A percentile compares a stretch with the other conserved stretches of the same genome.
Evolutionary conservation across 2,797 vertebrate species (phyloP).

Genomic region (Meriones psammophilus): DNA sequence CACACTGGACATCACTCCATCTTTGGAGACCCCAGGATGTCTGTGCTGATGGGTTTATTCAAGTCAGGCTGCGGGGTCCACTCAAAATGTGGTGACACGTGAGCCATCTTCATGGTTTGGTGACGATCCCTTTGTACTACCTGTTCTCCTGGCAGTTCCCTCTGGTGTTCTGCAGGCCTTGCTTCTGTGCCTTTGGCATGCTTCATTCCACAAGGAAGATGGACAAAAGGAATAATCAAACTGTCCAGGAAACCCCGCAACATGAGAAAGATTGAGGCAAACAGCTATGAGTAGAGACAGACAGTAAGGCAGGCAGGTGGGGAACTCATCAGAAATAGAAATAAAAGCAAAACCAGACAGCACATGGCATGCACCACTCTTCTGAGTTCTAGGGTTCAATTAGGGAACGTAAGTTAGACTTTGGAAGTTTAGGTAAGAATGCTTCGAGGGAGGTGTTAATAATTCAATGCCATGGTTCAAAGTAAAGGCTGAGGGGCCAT

Average conservation of each 20-base stretch:
- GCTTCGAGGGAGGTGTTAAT: not conserved
- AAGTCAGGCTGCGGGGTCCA: not conserved
- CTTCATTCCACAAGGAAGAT: not conserved
- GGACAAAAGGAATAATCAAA: not conserved
- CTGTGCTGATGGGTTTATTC: not conserved
- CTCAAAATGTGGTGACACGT: not conserved
- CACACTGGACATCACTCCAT: not conserved
- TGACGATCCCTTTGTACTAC: too few relatives aligned
- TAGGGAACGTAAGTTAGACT: not conserved
- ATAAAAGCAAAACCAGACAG: not conserved
- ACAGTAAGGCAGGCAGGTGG: not conserved
- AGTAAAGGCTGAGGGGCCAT: not conserved
- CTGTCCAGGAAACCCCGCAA: not conserved
- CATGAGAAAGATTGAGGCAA: not conserved
- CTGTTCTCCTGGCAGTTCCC: not conserved
- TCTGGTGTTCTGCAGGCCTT: not conserved
- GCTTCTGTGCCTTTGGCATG: not conserved
- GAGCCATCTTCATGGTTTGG: not conserved
- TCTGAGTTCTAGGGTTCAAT: not conserved
- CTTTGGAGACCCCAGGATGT: not conserved
- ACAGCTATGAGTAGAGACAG: not conserved
- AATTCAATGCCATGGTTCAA: not conserved
- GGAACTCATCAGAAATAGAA: not conserved
- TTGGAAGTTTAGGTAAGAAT: not conserved
- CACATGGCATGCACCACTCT: accelerated